These are phyloP conservation scores for Crocodylus rhombifer DNA, from an alignment of 2,797 vertebrate genomes.

Conservation along the genomic window DNA sequence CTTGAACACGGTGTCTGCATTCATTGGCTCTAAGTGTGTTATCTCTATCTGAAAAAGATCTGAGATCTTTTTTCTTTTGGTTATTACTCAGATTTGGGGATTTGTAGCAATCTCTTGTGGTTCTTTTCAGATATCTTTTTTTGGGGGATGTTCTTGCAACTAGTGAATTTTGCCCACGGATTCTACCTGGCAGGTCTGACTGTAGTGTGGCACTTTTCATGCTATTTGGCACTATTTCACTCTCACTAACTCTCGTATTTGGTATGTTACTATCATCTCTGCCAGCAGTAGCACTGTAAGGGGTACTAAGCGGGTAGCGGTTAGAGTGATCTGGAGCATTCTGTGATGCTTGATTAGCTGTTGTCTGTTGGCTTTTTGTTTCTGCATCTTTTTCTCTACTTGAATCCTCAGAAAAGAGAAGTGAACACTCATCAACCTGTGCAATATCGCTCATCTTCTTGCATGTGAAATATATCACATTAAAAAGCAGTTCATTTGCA, in stretches of 20 bases:
- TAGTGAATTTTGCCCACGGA: neutral
- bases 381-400: constrained; percentile 62
- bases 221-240: neutral
- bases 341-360: constrained; percentile 43
- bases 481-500: constrained; percentile 89
- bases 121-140: constrained; percentile 73
- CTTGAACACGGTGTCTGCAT: constrained; percentile 74
- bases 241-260: neutral
- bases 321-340: neutral
- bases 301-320: neutral
- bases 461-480: constrained; percentile 89
- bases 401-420: constrained; percentile 71
- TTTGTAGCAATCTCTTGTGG: constrained; percentile 76
- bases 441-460: constrained; percentile 89
- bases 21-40: constrained; percentile 40
- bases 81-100: constrained; percentile 65
- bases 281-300: neutral
- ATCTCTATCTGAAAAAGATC: constrained; percentile 60
- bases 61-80: constrained; percentile 58
- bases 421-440: constrained; percentile 77
- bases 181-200: constrained; percentile 35
- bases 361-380: constrained; percentile 66
- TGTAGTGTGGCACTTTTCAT: constrained; percentile 5
- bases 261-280: constrained; percentile 5
- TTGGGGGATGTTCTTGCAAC: constrained; percentile 60